Percentiles rank a stretch among this genome's conserved stretches.
Evolutionary conservation across 2,113 vertebrate species (phyloP).

Genomic region (Notothenia rossii): DNA sequence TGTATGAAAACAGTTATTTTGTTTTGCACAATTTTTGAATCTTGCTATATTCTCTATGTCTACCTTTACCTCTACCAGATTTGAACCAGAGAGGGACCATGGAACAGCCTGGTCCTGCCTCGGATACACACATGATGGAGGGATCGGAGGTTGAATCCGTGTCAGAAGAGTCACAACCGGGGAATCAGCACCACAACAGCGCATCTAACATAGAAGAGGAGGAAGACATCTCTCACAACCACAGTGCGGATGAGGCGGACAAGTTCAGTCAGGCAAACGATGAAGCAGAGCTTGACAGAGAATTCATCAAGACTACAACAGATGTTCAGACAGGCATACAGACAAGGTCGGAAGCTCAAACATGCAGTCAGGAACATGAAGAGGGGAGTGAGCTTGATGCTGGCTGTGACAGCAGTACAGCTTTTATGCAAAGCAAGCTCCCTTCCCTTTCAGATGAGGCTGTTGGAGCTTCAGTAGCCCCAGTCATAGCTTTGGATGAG

Average conservation of each 20-base stretch:
- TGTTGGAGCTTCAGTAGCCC: slow-evolving; percentile 8
- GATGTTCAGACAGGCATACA: slow-evolving; percentile 33
- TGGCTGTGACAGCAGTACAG: slow-evolving; percentile 44
- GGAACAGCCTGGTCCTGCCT: slow-evolving; percentile 65
- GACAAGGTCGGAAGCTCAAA: slow-evolving; percentile 23
- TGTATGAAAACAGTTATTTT: not conserved
- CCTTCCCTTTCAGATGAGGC: slow-evolving; percentile 46
- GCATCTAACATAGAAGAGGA: slow-evolving; percentile 22
- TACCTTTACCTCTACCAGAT: slow-evolving; percentile 48
- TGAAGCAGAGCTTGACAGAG: slow-evolving; percentile 29
- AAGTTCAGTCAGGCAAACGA: slow-evolving; percentile 47
- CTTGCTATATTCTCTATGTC: not conserved
- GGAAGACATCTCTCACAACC: slow-evolving; percentile 24
- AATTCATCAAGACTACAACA: slow-evolving; percentile 21
- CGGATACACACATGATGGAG: slow-evolving; percentile 52
- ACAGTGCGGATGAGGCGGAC: slow-evolving; percentile 41
- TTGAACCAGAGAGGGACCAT: slow-evolving; percentile 57
- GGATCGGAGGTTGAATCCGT: slow-evolving; percentile 47
- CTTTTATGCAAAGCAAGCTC: slow-evolving; percentile 41
- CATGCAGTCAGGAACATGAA: slow-evolving; percentile 31
- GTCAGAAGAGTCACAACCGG: not conserved
- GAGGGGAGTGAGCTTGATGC: slow-evolving; percentile 30
- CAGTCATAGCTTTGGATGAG: slow-evolving; percentile 22
- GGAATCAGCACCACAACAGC: slow-evolving; percentile 29
- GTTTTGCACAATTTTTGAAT: not conserved